Conservation (phyloP, 2,113 vertebrate species). For the Pseudonaja textilis region DNA sequence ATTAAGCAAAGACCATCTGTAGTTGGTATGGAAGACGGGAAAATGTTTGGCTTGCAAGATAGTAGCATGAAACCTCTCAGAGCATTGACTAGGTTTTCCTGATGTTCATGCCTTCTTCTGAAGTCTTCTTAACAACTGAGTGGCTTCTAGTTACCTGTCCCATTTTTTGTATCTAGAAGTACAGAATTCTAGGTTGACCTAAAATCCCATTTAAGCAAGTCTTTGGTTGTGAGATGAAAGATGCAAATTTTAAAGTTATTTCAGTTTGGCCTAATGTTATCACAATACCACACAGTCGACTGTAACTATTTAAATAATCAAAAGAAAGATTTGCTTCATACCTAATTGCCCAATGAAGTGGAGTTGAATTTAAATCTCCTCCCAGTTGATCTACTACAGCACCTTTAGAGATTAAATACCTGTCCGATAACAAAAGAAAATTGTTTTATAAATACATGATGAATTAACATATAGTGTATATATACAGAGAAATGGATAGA, state of each 20-base stretch:
- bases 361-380: conserved; percentile 94
- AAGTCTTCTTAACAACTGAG: not conserved
- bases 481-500: not conserved
- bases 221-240: not conserved
- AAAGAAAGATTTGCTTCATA: conserved; percentile 49
- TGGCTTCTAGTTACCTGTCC: not conserved
- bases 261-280: not conserved
- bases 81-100: not conserved
- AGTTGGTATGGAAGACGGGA: not conserved
- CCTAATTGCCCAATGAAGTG: conserved; percentile 97
- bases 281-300: not conserved
- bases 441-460: not conserved
- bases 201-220: not conserved
- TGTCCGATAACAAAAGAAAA: conserved; percentile 53
- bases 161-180: not conserved
- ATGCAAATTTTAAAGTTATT: not conserved
- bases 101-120: not conserved
- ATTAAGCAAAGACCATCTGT: not conserved
- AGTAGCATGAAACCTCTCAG: not conserved
- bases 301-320: rapidly evolving
- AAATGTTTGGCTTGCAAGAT: not conserved
- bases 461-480: not conserved
- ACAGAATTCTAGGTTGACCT: not conserved
- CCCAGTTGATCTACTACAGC: conserved; percentile 91
- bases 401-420: conserved; percentile 94